phyloP scores from a whole-genome alignment of 2,113 vertebrate species.

The Typhlomys cinereus region DNA sequence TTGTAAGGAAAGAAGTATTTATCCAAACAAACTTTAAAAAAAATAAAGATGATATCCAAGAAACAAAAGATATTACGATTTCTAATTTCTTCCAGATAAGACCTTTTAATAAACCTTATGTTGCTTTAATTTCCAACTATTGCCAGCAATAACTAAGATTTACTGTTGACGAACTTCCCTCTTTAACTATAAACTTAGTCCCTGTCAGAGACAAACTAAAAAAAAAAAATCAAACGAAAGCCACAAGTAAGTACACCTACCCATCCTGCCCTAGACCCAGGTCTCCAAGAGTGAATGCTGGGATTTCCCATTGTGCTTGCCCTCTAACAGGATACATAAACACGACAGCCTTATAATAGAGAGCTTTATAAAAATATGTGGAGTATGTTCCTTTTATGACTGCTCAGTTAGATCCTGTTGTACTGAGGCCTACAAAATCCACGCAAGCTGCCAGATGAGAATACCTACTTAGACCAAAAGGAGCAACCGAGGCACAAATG shows the following conservation, averaged over 20 bases:
- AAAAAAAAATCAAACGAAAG: not conserved
- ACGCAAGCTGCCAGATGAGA: constrained; percentile 69
- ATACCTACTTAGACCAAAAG: constrained; percentile 61
- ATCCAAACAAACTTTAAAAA: constrained; percentile 73
- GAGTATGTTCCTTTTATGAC: constrained; percentile 86
- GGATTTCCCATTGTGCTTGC: constrained; percentile 63
- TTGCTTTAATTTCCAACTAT: not conserved
- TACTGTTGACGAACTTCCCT: constrained; percentile 22
- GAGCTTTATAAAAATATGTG: constrained; percentile 90
- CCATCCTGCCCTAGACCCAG: not conserved
- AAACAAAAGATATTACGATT: constrained; percentile 48
- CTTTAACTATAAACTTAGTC: constrained; percentile 20
- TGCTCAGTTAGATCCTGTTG: constrained; percentile 75
- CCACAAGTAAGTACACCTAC: not conserved
- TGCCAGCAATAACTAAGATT: not conserved
- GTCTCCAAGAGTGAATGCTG: not conserved
- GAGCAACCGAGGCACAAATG: constrained; percentile 52
- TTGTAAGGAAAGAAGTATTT: constrained; percentile 60
- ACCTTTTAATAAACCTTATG: not conserved
- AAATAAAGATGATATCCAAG: constrained; percentile 73
- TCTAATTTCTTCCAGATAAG: constrained; percentile 48
- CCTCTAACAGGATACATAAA: constrained; percentile 74
- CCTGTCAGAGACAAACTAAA: constrained; percentile 37
- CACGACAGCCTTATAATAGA: constrained; percentile 88
- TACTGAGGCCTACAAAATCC: constrained; percentile 73